Evolutionary conservation across 2,113 vertebrate species (phyloP).

Genomic region (Cheirogaleus medius): DNA sequence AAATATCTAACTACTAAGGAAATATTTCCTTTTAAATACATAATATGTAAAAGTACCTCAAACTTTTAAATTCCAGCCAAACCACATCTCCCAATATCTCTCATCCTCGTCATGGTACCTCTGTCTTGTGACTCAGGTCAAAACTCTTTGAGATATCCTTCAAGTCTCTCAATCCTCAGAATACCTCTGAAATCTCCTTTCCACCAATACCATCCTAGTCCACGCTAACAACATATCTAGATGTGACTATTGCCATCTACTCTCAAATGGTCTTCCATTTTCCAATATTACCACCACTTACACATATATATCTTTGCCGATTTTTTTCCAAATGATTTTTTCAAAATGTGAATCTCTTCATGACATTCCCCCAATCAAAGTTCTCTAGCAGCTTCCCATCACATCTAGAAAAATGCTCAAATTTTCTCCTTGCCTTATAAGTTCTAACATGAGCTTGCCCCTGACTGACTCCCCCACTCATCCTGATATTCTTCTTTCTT

Average conservation of each 20-base stretch:
- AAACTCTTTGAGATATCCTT: background rate
- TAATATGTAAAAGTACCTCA: background rate
- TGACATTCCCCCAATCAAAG: background rate
- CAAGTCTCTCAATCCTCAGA: background rate
- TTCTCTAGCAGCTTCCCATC: background rate
- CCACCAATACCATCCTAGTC: background rate
- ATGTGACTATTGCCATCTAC: background rate
- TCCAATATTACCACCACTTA: background rate
- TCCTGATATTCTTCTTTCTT: background rate
- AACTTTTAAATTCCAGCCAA: background rate
- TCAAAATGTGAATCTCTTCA: background rate
- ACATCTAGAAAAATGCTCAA: background rate
- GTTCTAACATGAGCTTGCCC: background rate
- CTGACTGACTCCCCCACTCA: background rate
- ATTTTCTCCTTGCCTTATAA: background rate
- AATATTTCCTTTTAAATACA: background rate
- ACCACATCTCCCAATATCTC: background rate
- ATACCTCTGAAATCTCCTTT: background rate
- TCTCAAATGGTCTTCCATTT: background rate
- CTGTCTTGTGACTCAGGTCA: background rate
- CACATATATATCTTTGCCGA: background rate
- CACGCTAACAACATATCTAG: background rate
- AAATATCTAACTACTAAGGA: background rate
- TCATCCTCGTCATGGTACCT: background rate
- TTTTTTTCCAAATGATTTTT: background rate